A percentile compares a stretch with the other conserved stretches of the same genome.
Conservation (phyloP, 1,140 invertebrate species). For the Cydia strobilella region DNA sequence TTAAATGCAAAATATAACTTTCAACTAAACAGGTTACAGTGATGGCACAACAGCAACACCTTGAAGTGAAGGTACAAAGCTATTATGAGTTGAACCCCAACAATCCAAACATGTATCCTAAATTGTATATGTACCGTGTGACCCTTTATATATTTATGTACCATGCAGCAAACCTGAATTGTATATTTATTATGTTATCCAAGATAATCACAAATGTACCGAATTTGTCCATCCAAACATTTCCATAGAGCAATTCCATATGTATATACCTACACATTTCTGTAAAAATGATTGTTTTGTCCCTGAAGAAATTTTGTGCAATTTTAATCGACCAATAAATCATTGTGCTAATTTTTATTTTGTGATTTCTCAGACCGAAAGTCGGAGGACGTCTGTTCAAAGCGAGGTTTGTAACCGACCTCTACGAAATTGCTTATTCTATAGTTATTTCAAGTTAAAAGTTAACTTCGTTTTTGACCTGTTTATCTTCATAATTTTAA, state of each 20-base stretch:
- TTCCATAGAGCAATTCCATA: background rate
- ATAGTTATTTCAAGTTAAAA: background rate
- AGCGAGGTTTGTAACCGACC: slow-evolving; percentile 57
- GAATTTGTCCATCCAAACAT: background rate
- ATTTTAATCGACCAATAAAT: slow-evolving; percentile 39
- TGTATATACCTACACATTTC: slow-evolving; percentile 9
- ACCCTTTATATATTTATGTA: slow-evolving; percentile 32
- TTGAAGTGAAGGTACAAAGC: slow-evolving; percentile 63
- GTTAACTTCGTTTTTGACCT: background rate
- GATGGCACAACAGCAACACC: slow-evolving; percentile 54
- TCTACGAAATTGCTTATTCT: background rate
- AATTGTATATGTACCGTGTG: background rate
- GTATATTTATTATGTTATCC: background rate
- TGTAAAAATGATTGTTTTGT: background rate
- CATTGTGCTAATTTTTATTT: slow-evolving; percentile 33
- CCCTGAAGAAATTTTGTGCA: slow-evolving; percentile 34
- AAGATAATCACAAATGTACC: background rate
- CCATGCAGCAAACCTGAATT: slow-evolving; percentile 2
- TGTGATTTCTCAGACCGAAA: slow-evolving; percentile 57
- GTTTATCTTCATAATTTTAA: background rate
- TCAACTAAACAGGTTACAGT: slow-evolving; percentile 56
- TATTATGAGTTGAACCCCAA: slow-evolving; percentile 21
- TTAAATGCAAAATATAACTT: slow-evolving; percentile 38
- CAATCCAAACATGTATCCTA: background rate
- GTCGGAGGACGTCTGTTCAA: slow-evolving; percentile 66